Base-by-base conservation (phyloP, 2,113 vertebrate genomes). In the Telmatochromis brichardi region DNA sequence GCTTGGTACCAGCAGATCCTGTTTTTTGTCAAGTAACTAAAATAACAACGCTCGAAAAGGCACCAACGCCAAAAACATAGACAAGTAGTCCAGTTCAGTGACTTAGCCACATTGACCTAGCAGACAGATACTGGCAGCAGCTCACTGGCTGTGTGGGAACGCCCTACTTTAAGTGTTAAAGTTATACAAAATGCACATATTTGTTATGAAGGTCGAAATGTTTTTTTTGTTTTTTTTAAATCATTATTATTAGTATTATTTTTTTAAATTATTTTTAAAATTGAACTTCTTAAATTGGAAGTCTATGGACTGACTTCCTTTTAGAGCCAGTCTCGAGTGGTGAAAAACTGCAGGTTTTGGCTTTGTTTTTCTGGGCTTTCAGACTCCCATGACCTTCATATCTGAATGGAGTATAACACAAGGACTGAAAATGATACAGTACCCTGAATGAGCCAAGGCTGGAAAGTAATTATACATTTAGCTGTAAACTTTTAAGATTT, bases 201-300 rank as follows among this genome's bases (percentile, higher is more conserved):
- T 28, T 45, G 21, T 73, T 45, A 45, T 26, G 2, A 73, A 45
- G n/a, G 65, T 73, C n/a, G 4, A 26, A 47, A 17, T 0, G 5
- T 4, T 15, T 31, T 31, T 26, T 5, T 17, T 1, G 4, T 19
- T 60, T 35, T 35, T 71, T 40, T 68, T 5, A 3, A 3, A 12
- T 63, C 17, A 65, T 37, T 8, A 37, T 13, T 13, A 65, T 13
- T 45, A 63, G 2, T 63, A 60, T 19, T 60, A 5, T 31, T 15
- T 1, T 21, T 23, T 15, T 0, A 0, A 1, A 9, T 15, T 4
- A 23, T 10, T 45, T 73, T 45, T 11, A 28, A 73, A 73, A 6
- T 45, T 45, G 5, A 47, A 26, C 68, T 26, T 42, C 37, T 15
- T 42, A 23, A 23, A 15, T 4, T 71, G n/a, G 0, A 23, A 42